Conservation (phyloP, 2,113 vertebrate species). For the Grammomys surdaster region DNA sequence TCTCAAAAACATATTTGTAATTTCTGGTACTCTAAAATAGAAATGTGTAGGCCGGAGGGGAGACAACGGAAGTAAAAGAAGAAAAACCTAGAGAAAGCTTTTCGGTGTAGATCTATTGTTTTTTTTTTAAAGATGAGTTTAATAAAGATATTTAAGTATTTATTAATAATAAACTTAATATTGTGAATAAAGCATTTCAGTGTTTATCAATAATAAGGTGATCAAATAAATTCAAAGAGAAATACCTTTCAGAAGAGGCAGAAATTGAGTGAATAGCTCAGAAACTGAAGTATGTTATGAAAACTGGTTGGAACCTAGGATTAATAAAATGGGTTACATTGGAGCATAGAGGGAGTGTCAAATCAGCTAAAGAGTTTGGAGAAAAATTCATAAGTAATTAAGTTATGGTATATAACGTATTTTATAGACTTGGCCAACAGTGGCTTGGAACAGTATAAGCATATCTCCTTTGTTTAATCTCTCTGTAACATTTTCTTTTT, state of each 20-base stretch:
- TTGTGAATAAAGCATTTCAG: not conserved
- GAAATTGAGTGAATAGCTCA: conserved; percentile 28
- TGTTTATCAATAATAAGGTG: conserved; percentile 29
- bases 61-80: conserved; percentile 27
- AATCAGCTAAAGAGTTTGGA: not conserved
- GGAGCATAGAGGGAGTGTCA: not conserved
- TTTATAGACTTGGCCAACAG: conserved; percentile 20
- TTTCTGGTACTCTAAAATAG: conserved; percentile 30
- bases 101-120: not conserved
- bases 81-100: conserved; percentile 27
- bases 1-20: conserved; percentile 55
- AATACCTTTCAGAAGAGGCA: conserved; percentile 38
- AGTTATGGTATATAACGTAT: not conserved
- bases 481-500: not conserved
- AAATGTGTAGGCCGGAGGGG: conserved; percentile 12
- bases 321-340: conserved; percentile 30
- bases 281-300: conserved; percentile 35
- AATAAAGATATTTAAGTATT: not conserved
- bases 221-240: conserved; percentile 48
- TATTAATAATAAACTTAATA: not conserved
- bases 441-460: not conserved
- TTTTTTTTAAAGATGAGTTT: not conserved
- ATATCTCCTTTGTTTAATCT: conserved; percentile 33
- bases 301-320: not conserved
- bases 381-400: conserved; percentile 38